Conservation (phyloP, 2,797 vertebrate genomes). For the Galaxias olidus region DNA sequence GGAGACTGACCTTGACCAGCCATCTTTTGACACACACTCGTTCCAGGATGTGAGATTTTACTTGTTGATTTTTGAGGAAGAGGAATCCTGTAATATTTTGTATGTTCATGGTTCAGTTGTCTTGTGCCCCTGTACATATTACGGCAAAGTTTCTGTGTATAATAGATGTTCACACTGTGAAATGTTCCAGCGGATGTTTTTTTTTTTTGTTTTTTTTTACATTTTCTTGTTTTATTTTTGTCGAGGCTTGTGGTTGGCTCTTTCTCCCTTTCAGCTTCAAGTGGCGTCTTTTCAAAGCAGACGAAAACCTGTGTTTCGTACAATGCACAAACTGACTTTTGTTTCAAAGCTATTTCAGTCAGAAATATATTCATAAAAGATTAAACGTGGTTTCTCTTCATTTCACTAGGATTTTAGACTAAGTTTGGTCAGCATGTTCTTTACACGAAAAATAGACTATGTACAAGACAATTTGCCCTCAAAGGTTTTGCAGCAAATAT, state of each 20-base stretch:
- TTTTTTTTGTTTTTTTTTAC: constrained; percentile 38
- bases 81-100: constrained; percentile 52
- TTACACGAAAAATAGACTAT: too few relatives aligned
- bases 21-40: constrained; percentile 22
- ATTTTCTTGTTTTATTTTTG: constrained; percentile 16
- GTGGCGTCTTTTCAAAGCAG: constrained; percentile 48
- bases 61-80: constrained; percentile 22
- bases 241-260: constrained; percentile 38
- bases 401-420: too few relatives aligned
- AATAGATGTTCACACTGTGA: constrained; percentile 62
- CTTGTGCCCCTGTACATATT: constrained; percentile 42
- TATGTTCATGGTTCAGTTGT: constrained; percentile 39
- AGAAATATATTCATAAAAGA: constrained; percentile 45
- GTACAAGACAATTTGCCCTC: too few relatives aligned
- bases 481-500: too few relatives aligned
- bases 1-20: constrained; percentile 8
- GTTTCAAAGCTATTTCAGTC: constrained; percentile 45
- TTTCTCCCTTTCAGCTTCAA: constrained; percentile 28
- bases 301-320: constrained; percentile 45
- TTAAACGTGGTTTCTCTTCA: constrained; percentile 25
- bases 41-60: constrained; percentile 30
- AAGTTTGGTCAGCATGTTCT: too few relatives aligned
- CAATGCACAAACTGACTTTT: constrained; percentile 46
- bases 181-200: constrained; percentile 54
- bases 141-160: constrained; percentile 45